A percentile compares a stretch with the other conserved stretches of the same genome.
These are phyloP conservation scores for Limanda limanda DNA, from an alignment of 2,113 vertebrate genomes.

Conservation along the genomic window DNA sequence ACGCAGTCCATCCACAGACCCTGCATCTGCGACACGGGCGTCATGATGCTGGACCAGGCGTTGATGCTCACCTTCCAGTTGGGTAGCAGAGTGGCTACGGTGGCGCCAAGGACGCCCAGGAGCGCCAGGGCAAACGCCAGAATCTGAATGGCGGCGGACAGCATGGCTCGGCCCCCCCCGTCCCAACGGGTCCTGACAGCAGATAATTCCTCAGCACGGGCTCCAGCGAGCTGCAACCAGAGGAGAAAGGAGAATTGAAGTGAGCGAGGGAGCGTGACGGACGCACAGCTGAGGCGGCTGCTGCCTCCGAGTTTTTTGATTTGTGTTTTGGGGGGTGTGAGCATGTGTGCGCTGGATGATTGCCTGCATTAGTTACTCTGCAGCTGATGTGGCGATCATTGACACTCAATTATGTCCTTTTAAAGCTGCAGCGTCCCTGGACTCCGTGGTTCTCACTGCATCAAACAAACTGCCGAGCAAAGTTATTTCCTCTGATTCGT, in stretches of 20 bases:
- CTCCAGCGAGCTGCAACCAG: constrained; percentile 73
- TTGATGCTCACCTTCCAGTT: constrained; percentile 92
- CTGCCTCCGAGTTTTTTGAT: constrained; percentile 26
- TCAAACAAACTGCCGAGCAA: neutral
- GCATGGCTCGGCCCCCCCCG: constrained; percentile 79
- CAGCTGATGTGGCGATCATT: constrained; percentile 64
- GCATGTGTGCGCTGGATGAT: constrained; percentile 29
- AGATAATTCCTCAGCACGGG: constrained; percentile 72
- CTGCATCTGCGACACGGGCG: constrained; percentile 88
- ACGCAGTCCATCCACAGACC: constrained; percentile 99
- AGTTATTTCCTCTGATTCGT: neutral
- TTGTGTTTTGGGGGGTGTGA: constrained; percentile 19
- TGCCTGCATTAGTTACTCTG: constrained; percentile 54
- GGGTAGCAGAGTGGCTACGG: constrained; percentile 90
- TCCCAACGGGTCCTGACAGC: constrained; percentile 64
- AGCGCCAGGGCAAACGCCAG: constrained; percentile 91
- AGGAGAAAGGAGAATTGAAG: constrained; percentile 68
- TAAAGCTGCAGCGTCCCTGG: constrained; percentile 61
- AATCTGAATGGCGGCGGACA: constrained; percentile 88
- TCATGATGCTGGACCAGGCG: constrained; percentile 87
- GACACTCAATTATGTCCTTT: constrained; percentile 61
- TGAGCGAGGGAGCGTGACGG: constrained; percentile 81
- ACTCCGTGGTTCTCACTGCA: neutral
- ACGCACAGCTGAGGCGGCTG: constrained; percentile 73
- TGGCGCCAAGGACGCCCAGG: constrained; percentile 85